Evolutionary conservation across 2,888 invertebrate genomes (phyloP).

Genomic region (Euproctis similis): DNA sequence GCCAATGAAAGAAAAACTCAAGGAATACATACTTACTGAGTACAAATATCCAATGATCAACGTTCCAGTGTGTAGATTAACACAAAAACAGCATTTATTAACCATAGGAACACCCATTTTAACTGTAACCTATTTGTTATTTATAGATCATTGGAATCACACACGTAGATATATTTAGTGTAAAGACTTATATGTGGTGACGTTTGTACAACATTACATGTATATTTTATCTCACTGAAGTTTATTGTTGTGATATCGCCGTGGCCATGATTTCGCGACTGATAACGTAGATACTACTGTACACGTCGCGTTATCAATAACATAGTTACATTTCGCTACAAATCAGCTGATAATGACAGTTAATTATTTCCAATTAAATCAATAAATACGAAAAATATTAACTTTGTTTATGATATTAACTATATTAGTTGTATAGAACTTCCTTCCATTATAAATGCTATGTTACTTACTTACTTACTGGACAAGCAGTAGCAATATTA

Average conservation of each 20-base stretch:
- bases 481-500: too few relatives aligned
- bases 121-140: constrained; percentile 10
- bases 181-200: constrained; percentile 9
- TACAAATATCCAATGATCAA: constrained; percentile 58
- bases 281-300: constrained; percentile 13
- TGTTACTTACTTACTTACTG: too few relatives aligned
- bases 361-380: too few relatives aligned
- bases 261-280: constrained; percentile 22
- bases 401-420: too few relatives aligned
- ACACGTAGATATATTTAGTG: constrained; percentile 7
- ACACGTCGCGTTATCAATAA: constrained; percentile 3
- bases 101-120: constrained; percentile 63
- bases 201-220: constrained; percentile 13
- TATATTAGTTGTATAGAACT: too few relatives aligned
- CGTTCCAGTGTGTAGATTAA: constrained; percentile 52
- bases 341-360: neutral
- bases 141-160: constrained; percentile 14
- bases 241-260: constrained; percentile 12
- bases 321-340: neutral
- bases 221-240: constrained; percentile 25
- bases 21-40: constrained; percentile 42
- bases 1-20: too few relatives aligned
- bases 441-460: too few relatives aligned
- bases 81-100: constrained; percentile 53
- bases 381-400: too few relatives aligned